Percentiles rank a stretch among this genome's conserved stretches.
Evolutionary conservation across 2,888 invertebrate species (phyloP).

Genomic region (Acrocyrtus sp.): DNA sequence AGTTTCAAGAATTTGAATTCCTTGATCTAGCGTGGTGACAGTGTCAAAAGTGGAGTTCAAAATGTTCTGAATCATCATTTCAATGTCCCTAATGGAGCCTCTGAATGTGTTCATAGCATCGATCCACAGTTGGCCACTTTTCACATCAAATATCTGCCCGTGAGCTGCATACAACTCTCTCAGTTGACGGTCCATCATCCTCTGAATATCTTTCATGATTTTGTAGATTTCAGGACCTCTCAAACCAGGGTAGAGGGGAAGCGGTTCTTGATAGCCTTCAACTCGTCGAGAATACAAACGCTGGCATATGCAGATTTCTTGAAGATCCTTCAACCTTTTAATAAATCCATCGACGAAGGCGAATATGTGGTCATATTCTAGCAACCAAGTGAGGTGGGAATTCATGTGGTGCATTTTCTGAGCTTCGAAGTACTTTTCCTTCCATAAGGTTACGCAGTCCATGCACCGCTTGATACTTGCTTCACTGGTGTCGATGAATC

Average conservation of each 20-base stretch:
- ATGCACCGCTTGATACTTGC: constrained; percentile 23
- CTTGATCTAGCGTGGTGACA: constrained; percentile 83
- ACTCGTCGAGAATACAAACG: constrained; percentile 81
- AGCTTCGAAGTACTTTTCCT: constrained; percentile 65
- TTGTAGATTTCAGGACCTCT: constrained; percentile 67
- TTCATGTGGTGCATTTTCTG: constrained; percentile 36
- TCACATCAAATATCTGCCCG: constrained; percentile 70
- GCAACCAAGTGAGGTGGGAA: constrained; percentile 71
- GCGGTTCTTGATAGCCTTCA: constrained; percentile 73
- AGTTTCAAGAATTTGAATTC: constrained; percentile 79
- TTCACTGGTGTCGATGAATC: constrained; percentile 57
- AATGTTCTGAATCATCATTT: constrained; percentile 84
- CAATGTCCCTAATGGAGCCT: constrained; percentile 69
- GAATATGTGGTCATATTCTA: constrained; percentile 84
- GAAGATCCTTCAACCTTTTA: constrained; percentile 84
- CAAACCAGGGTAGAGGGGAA: constrained; percentile 82
- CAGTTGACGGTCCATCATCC: constrained; percentile 76
- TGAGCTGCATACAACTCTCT: constrained; percentile 64
- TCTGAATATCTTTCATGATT: constrained; percentile 72
- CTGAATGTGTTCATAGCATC: constrained; percentile 74
- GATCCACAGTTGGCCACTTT: constrained; percentile 78
- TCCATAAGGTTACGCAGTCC: constrained; percentile 60
- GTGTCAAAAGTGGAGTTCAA: constrained; percentile 81
- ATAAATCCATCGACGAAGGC: constrained; percentile 88
- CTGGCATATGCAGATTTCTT: constrained; percentile 90